A percentile compares a stretch with the other conserved stretches of the same genome.
Evolutionary conservation across 2,113 vertebrate genomes (phyloP).

Genomic region (Sinocyclocheilus maitianheensis): DNA sequence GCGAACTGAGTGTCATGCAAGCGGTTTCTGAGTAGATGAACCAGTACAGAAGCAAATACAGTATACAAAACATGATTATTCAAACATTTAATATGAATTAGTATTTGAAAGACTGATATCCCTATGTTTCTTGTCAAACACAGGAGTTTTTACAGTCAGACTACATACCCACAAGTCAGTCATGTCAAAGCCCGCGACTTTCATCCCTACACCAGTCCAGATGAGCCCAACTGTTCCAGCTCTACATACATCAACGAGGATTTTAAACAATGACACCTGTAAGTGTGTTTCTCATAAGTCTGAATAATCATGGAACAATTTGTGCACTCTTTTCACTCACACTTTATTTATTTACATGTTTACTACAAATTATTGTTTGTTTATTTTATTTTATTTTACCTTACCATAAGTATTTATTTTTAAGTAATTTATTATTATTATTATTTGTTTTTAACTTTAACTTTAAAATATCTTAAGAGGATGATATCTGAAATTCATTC

Average conservation of each 20-base stretch:
- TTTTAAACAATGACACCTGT: not conserved
- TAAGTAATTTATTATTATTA: too few relatives aligned
- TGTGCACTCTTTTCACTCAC: not conserved
- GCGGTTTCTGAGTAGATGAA: not conserved
- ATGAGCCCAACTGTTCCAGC: not conserved
- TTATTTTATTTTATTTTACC: too few relatives aligned
- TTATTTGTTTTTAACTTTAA: too few relatives aligned
- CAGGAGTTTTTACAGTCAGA: not conserved
- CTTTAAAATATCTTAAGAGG: too few relatives aligned
- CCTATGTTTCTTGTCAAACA: not conserved
- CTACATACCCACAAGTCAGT: too few relatives aligned
- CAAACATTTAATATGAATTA: not conserved
- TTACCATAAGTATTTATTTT: too few relatives aligned
- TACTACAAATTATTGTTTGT: too few relatives aligned
- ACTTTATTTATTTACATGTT: too few relatives aligned
- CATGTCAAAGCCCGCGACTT: not conserved
- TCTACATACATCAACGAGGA: too few relatives aligned
- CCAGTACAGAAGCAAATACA: not conserved
- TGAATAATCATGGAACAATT: not conserved
- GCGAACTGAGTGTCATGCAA: not conserved
- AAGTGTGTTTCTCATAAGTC: conserved; percentile 1
- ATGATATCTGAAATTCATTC: too few relatives aligned
- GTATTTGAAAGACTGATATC: not conserved
- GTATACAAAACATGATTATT: not conserved
- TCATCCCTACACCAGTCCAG: not conserved